A percentile compares a stretch with the other conserved stretches of the same genome.
Evolutionary conservation across 2,113 vertebrate genomes (phyloP).

Genomic region (Peromyscus maniculatus): DNA sequence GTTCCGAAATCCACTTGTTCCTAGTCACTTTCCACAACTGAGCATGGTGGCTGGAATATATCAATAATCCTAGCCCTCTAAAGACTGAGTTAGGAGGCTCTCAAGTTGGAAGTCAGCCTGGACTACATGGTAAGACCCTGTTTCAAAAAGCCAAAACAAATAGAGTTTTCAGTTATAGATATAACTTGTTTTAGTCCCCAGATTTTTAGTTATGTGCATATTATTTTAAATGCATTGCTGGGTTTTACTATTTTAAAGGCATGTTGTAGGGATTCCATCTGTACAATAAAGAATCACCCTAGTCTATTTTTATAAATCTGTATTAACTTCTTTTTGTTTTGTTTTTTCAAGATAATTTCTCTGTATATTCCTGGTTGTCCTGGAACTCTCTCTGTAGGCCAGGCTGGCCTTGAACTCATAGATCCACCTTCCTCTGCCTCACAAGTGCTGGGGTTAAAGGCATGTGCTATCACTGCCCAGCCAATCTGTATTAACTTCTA

Average conservation of each 20-base stretch:
- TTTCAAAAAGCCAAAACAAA: background rate
- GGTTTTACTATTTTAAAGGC: slow-evolving; percentile 40
- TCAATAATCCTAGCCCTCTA: background rate
- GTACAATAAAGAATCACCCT: background rate
- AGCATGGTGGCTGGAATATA: background rate
- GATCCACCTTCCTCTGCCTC: no score
- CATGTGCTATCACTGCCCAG: no score
- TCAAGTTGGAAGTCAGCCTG: background rate
- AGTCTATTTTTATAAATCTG: slow-evolving; percentile 39
- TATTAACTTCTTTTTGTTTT: background rate
- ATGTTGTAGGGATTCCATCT: background rate
- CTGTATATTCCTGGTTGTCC: no score
- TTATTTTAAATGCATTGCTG: slow-evolving; percentile 22
- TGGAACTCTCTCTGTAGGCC: no score
- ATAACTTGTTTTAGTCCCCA: background rate
- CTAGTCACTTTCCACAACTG: background rate
- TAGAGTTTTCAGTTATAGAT: background rate
- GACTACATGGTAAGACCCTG: background rate
- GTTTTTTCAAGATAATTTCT: background rate
- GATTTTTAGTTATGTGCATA: background rate
- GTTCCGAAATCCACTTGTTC: slow-evolving; percentile 12
- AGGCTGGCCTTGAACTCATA: no score
- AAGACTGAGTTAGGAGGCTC: background rate
- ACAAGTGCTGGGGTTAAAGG: no score
- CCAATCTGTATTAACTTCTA: background rate